A percentile compares a stretch with the other conserved stretches of the same genome.
Conservation (phyloP, 2,797 vertebrate species). For the Pteropus rufus region DNA sequence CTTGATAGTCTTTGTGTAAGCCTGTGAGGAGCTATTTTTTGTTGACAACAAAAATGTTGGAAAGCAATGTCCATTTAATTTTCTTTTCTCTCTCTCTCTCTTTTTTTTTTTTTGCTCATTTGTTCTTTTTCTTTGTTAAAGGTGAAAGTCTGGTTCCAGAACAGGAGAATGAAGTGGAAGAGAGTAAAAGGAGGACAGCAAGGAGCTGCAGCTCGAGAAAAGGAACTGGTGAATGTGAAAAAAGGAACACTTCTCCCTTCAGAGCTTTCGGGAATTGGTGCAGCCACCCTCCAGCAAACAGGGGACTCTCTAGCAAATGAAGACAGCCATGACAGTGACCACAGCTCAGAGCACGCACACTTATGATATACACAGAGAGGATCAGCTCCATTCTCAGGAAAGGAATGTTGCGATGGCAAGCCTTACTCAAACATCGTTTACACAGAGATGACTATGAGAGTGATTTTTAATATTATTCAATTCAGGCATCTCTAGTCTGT, state of each 20-base stretch:
- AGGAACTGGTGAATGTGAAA: slow-evolving; percentile 99
- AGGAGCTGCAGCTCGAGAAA: slow-evolving; percentile 95
- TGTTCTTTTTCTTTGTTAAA: slow-evolving; percentile 74
- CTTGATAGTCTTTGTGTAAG: neutral
- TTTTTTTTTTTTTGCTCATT: neutral
- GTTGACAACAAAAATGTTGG: neutral
- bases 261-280: slow-evolving; percentile 93
- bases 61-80: neutral
- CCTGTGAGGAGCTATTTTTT: neutral
- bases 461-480: slow-evolving; percentile 68
- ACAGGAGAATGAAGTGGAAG: slow-evolving; percentile 99
- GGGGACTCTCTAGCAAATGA: slow-evolving; percentile 96
- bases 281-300: slow-evolving; percentile 92
- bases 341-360: slow-evolving; percentile 97
- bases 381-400: slow-evolving; percentile 88
- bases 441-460: slow-evolving; percentile 77
- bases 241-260: slow-evolving; percentile 96
- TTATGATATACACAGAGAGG: slow-evolving; percentile 89
- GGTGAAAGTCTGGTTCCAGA: slow-evolving; percentile 99
- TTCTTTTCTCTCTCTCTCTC: neutral
- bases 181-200: slow-evolving; percentile 98
- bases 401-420: slow-evolving; percentile 80
- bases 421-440: slow-evolving; percentile 82
- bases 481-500: slow-evolving; percentile 72
- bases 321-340: slow-evolving; percentile 97